Conservation (phyloP, 2,113 vertebrate species). For the Nannobrachium achirus region DNA sequence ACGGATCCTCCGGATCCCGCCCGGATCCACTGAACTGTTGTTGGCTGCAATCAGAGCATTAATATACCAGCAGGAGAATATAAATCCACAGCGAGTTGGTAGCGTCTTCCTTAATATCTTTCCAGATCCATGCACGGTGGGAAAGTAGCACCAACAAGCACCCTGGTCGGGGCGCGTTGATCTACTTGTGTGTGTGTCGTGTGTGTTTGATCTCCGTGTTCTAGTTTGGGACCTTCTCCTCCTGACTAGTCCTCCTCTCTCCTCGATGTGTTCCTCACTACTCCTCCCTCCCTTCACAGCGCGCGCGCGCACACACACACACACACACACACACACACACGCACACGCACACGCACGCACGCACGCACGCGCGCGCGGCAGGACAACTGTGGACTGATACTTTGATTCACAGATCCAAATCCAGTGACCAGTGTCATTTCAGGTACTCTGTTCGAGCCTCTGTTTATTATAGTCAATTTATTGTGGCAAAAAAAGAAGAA, state of each 20-base stretch:
- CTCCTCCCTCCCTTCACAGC: conserved; percentile 44
- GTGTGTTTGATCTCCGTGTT: conserved; percentile 3
- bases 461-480: background rate
- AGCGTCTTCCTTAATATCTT: conserved; percentile 18
- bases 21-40: conserved; percentile 39
- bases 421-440: background rate
- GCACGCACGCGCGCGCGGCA: background rate
- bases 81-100: conserved; percentile 46
- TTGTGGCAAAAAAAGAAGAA: background rate
- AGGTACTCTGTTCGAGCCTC: background rate
- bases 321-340: conserved; percentile 55
- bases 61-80: conserved; percentile 37
- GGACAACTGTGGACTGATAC: conserved; percentile 55
- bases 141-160: conserved; percentile 13
- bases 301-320: too few species aligned
- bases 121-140: background rate
- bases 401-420: background rate
- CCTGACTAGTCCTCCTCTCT: conserved; percentile 21
- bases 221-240: conserved; percentile 5
- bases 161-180: background rate
- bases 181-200: conserved; percentile 16
- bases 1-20: conserved; percentile 42
- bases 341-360: conserved; percentile 5
- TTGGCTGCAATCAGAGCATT: conserved; percentile 24
- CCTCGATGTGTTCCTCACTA: conserved; percentile 45